These are phyloP conservation scores for Lophius piscatorius DNA, from an alignment of 2,113 vertebrate species.

Conservation along the genomic window DNA sequence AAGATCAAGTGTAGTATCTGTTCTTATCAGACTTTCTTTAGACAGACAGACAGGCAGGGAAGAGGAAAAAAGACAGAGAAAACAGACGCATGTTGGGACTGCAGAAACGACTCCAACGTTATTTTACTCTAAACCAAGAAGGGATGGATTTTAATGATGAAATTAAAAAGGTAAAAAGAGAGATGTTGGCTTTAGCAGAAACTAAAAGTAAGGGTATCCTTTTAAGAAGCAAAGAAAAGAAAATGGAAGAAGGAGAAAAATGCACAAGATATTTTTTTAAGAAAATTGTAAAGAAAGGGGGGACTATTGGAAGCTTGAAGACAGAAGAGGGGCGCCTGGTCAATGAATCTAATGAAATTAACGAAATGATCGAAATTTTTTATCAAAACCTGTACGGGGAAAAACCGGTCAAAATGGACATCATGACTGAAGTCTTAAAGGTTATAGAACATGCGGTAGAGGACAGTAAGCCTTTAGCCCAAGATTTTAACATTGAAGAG, in stretches of 20 bases:
- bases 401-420: background rate
- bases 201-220: slow-evolving; percentile 1
- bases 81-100: slow-evolving; percentile 12
- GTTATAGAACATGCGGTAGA: background rate
- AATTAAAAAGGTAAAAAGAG: background rate
- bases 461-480: background rate
- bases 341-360: background rate
- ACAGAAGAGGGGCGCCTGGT: background rate
- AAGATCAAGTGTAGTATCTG: no score
- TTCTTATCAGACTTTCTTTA: slow-evolving; percentile 23
- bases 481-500: background rate
- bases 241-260: slow-evolving; percentile 14
- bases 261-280: slow-evolving; percentile 17
- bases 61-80: background rate
- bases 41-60: background rate
- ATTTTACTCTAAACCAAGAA: slow-evolving; percentile 3
- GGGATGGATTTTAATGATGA: slow-evolving; percentile 17
- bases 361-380: background rate
- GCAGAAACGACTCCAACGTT: background rate
- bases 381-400: background rate
- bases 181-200: slow-evolving; percentile 4
- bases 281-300: background rate
- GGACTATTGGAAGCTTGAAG: background rate
- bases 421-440: background rate
- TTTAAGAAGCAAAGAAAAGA: slow-evolving; percentile 1